A percentile compares a stretch with the other conserved stretches of the same genome.
Conservation (phyloP, 2,113 vertebrate species). For the Lonchura striata region DNA sequence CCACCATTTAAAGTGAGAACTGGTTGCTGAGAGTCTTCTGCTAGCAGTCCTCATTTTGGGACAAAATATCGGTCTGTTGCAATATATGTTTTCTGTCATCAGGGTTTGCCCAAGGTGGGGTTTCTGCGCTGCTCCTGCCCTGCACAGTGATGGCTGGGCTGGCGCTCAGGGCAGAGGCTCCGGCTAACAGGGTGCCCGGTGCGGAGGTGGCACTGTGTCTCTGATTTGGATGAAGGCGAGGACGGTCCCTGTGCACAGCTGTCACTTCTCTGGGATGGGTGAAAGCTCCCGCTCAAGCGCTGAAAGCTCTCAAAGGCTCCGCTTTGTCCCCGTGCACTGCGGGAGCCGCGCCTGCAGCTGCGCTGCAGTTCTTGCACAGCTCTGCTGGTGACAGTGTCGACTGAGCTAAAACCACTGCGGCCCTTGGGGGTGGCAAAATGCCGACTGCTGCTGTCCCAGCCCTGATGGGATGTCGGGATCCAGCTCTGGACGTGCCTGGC, state of each 20-base stretch:
- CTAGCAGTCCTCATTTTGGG: background rate
- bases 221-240: fast-evolving
- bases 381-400: slow-evolving; percentile 48
- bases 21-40: background rate
- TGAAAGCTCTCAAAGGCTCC: background rate
- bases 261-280: background rate
- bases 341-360: background rate
- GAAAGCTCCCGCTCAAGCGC: background rate
- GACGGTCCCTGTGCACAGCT: fast-evolving
- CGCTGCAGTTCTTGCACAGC: slow-evolving; percentile 13
- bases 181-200: fast-evolving
- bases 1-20: background rate
- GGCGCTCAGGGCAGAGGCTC: background rate
- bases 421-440: fast-evolving
- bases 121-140: background rate
- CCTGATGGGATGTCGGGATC: fast-evolving
- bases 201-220: background rate
- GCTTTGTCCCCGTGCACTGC: fast-evolving
- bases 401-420: background rate
- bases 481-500: fast-evolving
- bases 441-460: background rate
- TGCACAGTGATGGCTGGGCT: fast-evolving
- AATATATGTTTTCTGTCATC: background rate
- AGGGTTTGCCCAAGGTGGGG: background rate
- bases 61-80: fast-evolving